Conservation (phyloP, 2,888 invertebrate species). For the Pheosia gnoma region DNA sequence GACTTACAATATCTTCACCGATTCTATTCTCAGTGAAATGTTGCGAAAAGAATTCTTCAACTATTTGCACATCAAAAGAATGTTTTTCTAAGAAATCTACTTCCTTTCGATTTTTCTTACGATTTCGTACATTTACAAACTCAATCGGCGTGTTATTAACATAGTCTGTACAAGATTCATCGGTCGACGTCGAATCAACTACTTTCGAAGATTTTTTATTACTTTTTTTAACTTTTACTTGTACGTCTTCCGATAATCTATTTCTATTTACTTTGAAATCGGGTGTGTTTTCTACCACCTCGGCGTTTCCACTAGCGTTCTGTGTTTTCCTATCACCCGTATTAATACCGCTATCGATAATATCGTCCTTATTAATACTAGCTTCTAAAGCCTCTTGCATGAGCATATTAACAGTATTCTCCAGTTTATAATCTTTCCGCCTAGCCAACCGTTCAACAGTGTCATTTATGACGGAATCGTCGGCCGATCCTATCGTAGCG, state of each 20-base stretch:
- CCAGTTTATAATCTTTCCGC: slow-evolving; percentile 45
- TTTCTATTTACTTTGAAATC: slow-evolving; percentile 20
- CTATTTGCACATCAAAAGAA: slow-evolving; percentile 41
- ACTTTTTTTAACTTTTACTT: slow-evolving; percentile 10
- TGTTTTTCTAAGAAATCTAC: slow-evolving; percentile 15
- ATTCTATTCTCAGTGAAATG: slow-evolving; percentile 50
- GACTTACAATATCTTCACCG: slow-evolving; percentile 54
- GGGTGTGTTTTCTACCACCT: slow-evolving; percentile 51
- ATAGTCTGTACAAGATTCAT: slow-evolving; percentile 63
- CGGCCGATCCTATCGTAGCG: slow-evolving; percentile 55
- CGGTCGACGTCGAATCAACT: slow-evolving; percentile 49
- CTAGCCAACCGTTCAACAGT: slow-evolving; percentile 56
- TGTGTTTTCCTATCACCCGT: slow-evolving; percentile 40
- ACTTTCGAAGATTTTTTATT: slow-evolving; percentile 24
- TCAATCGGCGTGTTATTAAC: slow-evolving; percentile 52
- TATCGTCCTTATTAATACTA: slow-evolving; percentile 18
- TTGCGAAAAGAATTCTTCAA: slow-evolving; percentile 64
- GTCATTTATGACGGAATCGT: slow-evolving; percentile 59
- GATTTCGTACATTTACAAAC: slow-evolving; percentile 44
- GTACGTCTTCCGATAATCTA: not conserved
- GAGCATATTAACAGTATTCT: slow-evolving; percentile 59
- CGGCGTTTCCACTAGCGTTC: slow-evolving; percentile 33
- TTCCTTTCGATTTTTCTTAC: slow-evolving; percentile 21
- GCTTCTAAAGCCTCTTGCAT: slow-evolving; percentile 58
- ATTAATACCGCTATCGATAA: slow-evolving; percentile 47